phyloP scores from a whole-genome alignment of 2,113 vertebrate genomes.

The Brachypodius melanocephalos region DNA sequence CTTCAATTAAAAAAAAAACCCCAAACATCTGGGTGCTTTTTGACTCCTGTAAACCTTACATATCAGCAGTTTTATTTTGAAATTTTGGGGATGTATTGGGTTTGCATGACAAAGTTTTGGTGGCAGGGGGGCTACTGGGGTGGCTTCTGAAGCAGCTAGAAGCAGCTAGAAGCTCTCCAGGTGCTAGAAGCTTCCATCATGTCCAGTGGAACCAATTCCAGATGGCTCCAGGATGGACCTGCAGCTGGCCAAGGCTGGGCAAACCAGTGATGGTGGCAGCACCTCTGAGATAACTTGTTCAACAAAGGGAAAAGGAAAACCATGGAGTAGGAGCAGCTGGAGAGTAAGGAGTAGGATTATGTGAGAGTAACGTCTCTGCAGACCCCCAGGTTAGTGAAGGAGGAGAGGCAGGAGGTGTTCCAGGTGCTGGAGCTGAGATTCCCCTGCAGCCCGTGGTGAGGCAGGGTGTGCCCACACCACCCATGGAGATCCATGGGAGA shows the following conservation, averaged over 20 bases:
- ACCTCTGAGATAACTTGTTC: neutral
- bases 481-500: too few species aligned
- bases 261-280: neutral
- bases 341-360: neutral
- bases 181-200: neutral
- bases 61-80: neutral
- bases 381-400: neutral
- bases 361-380: neutral
- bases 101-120: neutral
- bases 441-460: neutral
- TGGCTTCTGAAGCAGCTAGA: neutral
- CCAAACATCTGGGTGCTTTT: neutral
- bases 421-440: neutral
- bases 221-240: neutral
- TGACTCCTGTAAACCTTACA: neutral
- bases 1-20: neutral
- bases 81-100: neutral
- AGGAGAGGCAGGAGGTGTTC: neutral
- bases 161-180: too few species aligned
- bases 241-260: neutral
- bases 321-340: neutral
- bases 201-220: neutral
- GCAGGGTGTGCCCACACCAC: neutral
- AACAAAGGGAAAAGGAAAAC: neutral
- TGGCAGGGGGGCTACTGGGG: fast-evolving